phyloP scores from a whole-genome alignment of 2,113 vertebrate species.

The Megaptera novaeangliae region DNA sequence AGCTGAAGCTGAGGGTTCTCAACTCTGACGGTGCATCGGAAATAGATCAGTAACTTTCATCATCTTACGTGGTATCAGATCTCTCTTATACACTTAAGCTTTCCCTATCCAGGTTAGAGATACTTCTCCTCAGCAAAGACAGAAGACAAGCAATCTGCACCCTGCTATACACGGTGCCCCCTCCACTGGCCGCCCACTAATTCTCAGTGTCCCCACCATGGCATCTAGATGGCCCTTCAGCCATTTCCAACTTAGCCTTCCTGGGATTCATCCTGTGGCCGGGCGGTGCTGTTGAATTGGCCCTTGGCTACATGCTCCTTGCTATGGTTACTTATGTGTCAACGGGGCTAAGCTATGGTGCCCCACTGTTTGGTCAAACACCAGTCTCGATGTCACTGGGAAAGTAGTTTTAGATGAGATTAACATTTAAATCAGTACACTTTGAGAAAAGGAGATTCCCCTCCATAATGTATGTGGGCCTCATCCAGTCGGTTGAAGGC shows the following conservation, averaged over 20 bases:
- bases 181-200: not conserved
- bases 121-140: not conserved
- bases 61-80: not conserved
- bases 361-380: not conserved
- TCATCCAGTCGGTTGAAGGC: not conserved
- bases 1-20: not conserved
- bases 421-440: not conserved
- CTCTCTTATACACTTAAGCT: not conserved
- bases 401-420: not conserved
- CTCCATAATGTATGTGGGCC: not conserved
- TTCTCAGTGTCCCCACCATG: not conserved
- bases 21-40: not conserved
- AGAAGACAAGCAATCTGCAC: not conserved
- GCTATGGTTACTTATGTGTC: not conserved
- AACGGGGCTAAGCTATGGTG: not conserved
- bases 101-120: not conserved
- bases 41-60: not conserved
- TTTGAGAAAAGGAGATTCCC: not conserved
- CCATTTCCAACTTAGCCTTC: not conserved
- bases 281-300: fast-evolving
- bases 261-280: not conserved
- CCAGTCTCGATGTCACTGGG: not conserved
- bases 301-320: not conserved
- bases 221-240: not conserved
- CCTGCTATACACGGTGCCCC: not conserved